These are phyloP conservation scores for Caenorhabditis macrosperma DNA, from an alignment of 2,888 invertebrate genomes.

Conservation along the genomic window DNA sequence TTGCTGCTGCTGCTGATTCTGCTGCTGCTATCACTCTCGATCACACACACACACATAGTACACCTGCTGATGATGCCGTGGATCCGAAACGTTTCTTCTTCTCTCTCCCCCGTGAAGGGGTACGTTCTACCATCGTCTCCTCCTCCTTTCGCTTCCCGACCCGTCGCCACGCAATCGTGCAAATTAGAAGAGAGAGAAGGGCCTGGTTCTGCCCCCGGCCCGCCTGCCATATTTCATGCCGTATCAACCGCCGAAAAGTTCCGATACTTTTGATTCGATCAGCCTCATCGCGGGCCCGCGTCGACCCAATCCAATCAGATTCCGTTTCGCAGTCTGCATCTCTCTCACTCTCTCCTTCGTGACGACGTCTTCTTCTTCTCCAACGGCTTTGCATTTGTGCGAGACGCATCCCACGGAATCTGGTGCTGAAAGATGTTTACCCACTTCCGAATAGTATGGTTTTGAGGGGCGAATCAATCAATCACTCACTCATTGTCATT, in stretches of 20 bases:
- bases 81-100: conserved; percentile 33
- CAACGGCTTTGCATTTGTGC: conserved; percentile 12
- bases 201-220: conserved; percentile 3
- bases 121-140: neutral
- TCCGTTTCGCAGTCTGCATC: conserved; percentile 44
- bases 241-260: conserved; percentile 27
- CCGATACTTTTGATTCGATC: conserved; percentile 49
- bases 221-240: conserved; percentile 26
- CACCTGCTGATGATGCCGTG: neutral
- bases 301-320: conserved; percentile 47
- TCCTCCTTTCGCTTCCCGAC: conserved; percentile 1
- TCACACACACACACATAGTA: neutral
- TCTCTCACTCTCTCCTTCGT: neutral
- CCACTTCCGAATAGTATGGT: neutral
- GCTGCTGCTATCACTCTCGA: neutral
- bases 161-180: conserved; percentile 25
- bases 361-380: neutral
- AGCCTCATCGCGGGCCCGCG: conserved; percentile 18
- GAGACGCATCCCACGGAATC: conserved; percentile 10
- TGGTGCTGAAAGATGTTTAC: conserved; percentile 30
- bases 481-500: conserved; percentile 18
- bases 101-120: neutral
- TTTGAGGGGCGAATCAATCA: conserved; percentile 37
- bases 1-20: neutral
- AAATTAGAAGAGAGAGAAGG: conserved; percentile 12